Base-by-base conservation (phyloP, 1,140 invertebrate genomes). In the Cyphomyrmex costatus region DNA sequence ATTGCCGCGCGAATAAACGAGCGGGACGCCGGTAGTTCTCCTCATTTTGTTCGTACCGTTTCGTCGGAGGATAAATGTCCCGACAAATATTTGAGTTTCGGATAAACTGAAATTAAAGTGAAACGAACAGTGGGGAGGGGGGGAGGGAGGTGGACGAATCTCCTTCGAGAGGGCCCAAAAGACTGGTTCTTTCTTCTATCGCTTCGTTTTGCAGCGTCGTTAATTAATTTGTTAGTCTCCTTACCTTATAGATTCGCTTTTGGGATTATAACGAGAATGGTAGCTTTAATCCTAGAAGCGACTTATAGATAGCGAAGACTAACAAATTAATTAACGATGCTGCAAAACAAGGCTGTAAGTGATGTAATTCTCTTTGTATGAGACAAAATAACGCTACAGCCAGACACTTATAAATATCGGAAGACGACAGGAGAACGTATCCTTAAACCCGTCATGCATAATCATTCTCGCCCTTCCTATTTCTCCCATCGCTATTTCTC, bases 11-110 rank as follows among this genome's bases (percentile, higher is more conserved):
- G 36, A 49, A 65, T 86, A 85, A 76, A 78, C 76, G 65, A 61
- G 74, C 33, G 49, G 21, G 49, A 58, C 49, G 24, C 60, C 46
- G 14, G 49, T n/a, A 66, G 66, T 71, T 63, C 83, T 61, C 65
- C 51, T 73, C 53, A 73, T 83, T 83, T 83, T 60, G 79, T 33
- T 73, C 51, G 65, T 71, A 46, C 19, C 79, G 51, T 66, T 71
- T 73, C 66, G 78, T 27, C 66, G 68, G 46, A 49, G 79, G 68
- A 83, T 74, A 74, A 83, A 83, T 74, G 79, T 83, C 27, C 36
- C 79, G 51, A 66, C 79, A 74, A 83, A 83, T 49, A 82, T 82
- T 82, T 82, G 65, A 80, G 79, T 83, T 83, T 74, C 68, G 12
- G 24, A 36, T 82, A 60, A 74, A 74, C 53, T 73, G 19, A 83